Base-by-base conservation (phyloP, 2,113 vertebrate genomes). In the Microcebus tavaratra region DNA sequence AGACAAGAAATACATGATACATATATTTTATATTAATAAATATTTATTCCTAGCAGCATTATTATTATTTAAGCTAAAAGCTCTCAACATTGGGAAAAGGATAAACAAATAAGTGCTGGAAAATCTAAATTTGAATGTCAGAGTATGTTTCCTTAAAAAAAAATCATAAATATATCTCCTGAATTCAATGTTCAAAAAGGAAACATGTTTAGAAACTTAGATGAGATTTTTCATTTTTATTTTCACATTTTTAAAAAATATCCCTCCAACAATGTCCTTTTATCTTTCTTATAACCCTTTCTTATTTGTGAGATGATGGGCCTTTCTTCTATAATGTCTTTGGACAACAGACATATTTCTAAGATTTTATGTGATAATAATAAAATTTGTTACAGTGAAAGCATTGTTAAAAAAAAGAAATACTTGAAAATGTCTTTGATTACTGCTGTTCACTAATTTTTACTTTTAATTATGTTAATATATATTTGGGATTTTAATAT, bases 11-110 rank as follows among this genome's bases (percentile, higher is more conserved):
- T 39, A 2, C 8, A 1, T 68, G 39, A 59, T 27, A 23, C 83
- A 55, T 34, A 39, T 39, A 27, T 48, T 79, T 84, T 63, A 42
- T 7, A 6, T 50, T 61, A 34, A 89, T 48, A 48, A 63, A 45
- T 48, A 92, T 53, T 96, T 76, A 85, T 91, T 85, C 29, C 34
- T 81, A 81, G 14, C 13, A 45, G 8, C 0, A 2, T 53, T 59
- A 67, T 85, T 90, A 84, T 27, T 63, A 15, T 90, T 72, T 84
- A 39, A 94, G 7, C 73, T 61, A 88, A 84, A 91, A 93, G 10
- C 1, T 68, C 27, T 34, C 36, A 39, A 8, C 2, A 55, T 20
- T 25, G 1, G 29, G 11, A 36, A 72, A 59, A 29, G 8, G 31
- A 23, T 8, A 23, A 25, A 59, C 23, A 82, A 18, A 20, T 36